Evolutionary conservation across 2,888 invertebrate genomes (phyloP).

Genomic region (Dryadula phaetusa): DNA sequence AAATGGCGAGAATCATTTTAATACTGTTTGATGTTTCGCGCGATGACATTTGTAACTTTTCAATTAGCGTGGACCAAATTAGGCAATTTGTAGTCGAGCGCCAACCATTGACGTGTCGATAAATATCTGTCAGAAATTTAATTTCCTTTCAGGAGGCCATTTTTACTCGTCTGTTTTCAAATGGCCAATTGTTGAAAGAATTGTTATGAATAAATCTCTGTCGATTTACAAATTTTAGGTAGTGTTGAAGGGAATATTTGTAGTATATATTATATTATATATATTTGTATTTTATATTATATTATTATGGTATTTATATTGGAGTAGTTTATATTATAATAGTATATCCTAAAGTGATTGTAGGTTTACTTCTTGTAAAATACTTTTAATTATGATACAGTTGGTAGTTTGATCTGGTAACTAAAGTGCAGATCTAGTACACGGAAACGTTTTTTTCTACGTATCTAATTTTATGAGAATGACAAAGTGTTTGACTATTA

Average conservation of each 20-base stretch:
- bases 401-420: no score
- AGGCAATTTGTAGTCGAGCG: conserved; percentile 54
- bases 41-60: conserved; percentile 42
- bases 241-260: background rate
- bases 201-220: conserved; percentile 25
- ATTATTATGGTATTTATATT: no score
- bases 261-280: background rate
- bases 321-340: no score
- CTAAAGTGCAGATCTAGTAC: no score
- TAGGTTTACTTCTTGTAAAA: no score
- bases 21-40: conserved; percentile 3
- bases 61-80: conserved; percentile 49
- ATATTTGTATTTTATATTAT: no score
- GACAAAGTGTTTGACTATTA: no score
- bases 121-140: conserved; percentile 62
- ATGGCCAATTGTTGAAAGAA: conserved; percentile 12
- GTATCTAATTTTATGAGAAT: no score
- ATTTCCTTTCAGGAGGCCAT: conserved; percentile 56
- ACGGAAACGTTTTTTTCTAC: no score
- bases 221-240: background rate
- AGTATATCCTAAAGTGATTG: no score
- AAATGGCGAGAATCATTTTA: background rate
- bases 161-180: conserved; percentile 50
- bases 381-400: no score
- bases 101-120: conserved; percentile 55